A percentile compares a stretch with the other conserved stretches of the same genome.
Evolutionary conservation across 2,888 invertebrate genomes (phyloP).

Genomic region (Drosophila nr. perissopoda): DNA sequence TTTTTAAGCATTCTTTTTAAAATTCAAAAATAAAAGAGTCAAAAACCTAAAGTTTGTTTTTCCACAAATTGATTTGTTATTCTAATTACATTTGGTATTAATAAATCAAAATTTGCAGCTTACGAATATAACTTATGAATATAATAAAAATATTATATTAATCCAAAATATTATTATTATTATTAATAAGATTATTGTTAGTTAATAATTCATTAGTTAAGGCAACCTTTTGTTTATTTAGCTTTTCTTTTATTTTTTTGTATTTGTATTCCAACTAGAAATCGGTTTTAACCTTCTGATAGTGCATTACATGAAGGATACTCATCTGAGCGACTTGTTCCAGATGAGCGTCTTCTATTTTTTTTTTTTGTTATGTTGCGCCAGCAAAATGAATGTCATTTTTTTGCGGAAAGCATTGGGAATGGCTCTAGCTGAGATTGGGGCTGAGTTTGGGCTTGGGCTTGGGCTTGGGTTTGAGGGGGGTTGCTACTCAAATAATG

Average conservation of each 20-base stretch:
- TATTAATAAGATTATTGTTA: not conserved
- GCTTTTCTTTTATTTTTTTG: not conserved
- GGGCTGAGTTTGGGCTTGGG: not conserved
- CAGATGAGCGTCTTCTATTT: not conserved
- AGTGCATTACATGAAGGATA: constrained; percentile 27
- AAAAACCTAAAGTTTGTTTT: not conserved
- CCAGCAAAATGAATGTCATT: constrained; percentile 62
- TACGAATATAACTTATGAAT: not conserved
- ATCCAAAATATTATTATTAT: not conserved
- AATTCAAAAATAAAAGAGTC: not conserved
- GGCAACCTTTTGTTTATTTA: not conserved
- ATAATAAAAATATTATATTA: not conserved
- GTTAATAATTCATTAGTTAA: not conserved
- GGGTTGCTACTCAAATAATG: constrained; percentile 61
- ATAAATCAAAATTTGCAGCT: not conserved
- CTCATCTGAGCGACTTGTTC: constrained; percentile 5
- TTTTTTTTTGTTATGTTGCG: constrained; percentile 23
- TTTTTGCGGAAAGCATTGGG: constrained; percentile 40
- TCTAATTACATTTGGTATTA: too few relatives aligned
- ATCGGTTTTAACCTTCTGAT: not conserved
- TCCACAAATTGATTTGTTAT: not conserved
- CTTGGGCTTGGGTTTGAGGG: not conserved
- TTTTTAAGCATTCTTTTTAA: not conserved
- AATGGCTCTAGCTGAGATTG: constrained; percentile 13
- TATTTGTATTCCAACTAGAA: not conserved